Conservation (phyloP, 1,140 invertebrate genomes). For the Heliconius congener region DNA sequence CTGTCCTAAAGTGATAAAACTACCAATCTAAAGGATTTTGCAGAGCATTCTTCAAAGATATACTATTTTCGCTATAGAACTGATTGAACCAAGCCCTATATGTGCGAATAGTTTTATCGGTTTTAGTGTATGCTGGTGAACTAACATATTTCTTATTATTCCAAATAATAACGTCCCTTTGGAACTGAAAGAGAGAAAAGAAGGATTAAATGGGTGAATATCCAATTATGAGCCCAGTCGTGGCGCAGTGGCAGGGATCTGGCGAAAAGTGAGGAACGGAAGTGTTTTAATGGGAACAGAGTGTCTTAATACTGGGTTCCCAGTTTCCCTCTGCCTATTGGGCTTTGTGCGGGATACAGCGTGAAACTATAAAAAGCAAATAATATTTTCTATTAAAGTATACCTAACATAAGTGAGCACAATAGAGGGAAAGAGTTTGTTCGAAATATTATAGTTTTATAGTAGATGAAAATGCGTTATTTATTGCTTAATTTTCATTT, state of each 20-base stretch:
- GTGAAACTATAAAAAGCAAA: not conserved
- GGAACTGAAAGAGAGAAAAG: slow-evolving; percentile 83
- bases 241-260: too few species aligned
- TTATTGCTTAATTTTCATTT: too few species aligned
- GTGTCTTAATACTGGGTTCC: not conserved
- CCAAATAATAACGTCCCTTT: slow-evolving; percentile 94
- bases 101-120: slow-evolving; percentile 87
- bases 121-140: slow-evolving; percentile 87
- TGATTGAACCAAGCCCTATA: slow-evolving; percentile 93
- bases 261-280: too few species aligned
- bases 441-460: too few species aligned
- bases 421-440: too few species aligned
- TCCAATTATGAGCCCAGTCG: too few species aligned
- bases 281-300: too few species aligned
- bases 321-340: not conserved
- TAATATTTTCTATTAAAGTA: too few species aligned
- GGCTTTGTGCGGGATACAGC: not conserved
- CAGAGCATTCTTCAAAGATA: slow-evolving; percentile 78
- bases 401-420: too few species aligned
- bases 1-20: not conserved
- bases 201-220: too few species aligned
- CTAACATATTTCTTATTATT: slow-evolving; percentile 91
- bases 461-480: too few species aligned
- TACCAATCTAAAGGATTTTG: slow-evolving; percentile 66
- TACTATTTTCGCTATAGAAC: slow-evolving; percentile 92